Evolutionary conservation across 2,113 vertebrate genomes (phyloP).

Genomic region (Neoarius graeffei): DNA sequence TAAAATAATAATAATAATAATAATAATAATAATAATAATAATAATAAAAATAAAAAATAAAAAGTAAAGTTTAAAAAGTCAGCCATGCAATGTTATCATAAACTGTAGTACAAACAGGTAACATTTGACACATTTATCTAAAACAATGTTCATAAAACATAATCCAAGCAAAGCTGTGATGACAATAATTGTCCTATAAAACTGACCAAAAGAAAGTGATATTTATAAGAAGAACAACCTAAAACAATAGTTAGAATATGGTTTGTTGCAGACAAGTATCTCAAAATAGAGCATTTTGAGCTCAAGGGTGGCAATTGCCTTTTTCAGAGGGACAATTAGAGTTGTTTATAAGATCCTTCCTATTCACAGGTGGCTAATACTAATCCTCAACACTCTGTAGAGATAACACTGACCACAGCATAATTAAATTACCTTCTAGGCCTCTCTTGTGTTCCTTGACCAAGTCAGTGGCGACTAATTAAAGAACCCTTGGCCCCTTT

Average conservation of each 20-base stretch:
- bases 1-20: neutral
- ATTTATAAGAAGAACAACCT: neutral
- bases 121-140: neutral
- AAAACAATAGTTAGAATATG: neutral
- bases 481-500: neutral
- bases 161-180: neutral
- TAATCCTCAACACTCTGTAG: neutral
- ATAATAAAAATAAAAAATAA: too few species aligned
- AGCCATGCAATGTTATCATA: neutral
- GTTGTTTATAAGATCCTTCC: neutral
- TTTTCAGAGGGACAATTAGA: conserved; percentile 3
- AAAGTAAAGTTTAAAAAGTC: too few species aligned
- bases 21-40: too few species aligned
- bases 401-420: neutral
- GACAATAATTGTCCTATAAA: neutral
- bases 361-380: conserved; percentile 13
- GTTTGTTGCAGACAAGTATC: neutral
- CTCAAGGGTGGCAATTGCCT: neutral
- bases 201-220: neutral
- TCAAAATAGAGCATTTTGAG: neutral
- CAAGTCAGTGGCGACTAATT: conserved; percentile 6
- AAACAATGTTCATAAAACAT: neutral
- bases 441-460: neutral
- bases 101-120: neutral
- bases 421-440: conserved; percentile 25